These are phyloP conservation scores for Eleginops maclovinus DNA, from an alignment of 2,113 vertebrate genomes.

Conservation along the genomic window DNA sequence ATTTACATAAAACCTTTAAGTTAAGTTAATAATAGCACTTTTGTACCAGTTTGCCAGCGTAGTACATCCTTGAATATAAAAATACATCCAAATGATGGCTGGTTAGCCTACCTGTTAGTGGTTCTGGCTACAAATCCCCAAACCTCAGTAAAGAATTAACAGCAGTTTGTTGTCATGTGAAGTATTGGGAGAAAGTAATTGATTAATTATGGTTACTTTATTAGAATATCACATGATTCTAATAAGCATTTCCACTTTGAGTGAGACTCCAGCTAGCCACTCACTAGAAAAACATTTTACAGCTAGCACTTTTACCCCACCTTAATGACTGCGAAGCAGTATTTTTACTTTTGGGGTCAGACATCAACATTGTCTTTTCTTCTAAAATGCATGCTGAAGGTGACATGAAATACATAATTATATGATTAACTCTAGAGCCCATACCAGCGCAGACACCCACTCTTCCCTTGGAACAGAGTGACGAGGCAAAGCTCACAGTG, in stretches of 20 bases:
- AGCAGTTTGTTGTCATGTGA: neutral
- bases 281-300: neutral
- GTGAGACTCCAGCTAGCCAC: neutral
- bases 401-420: neutral
- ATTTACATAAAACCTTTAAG: too few species aligned
- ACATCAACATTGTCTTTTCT: neutral
- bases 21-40: too few species aligned
- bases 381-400: neutral
- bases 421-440: constrained; percentile 8
- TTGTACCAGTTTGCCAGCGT: neutral
- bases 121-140: neutral
- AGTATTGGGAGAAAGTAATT: neutral
- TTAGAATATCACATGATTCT: too few species aligned
- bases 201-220: neutral
- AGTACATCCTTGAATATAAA: neutral
- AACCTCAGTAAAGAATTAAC: constrained; percentile 8
- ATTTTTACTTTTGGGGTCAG: neutral
- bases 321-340: neutral
- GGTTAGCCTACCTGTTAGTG: too few species aligned
- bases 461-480: constrained; percentile 15
- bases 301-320: neutral
- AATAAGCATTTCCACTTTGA: too few species aligned
- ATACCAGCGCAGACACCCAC: neutral
- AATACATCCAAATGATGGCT: neutral
- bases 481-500: constrained; percentile 46